phyloP scores from a whole-genome alignment of 2,888 invertebrate species.

The Clusia tigrina region DNA sequence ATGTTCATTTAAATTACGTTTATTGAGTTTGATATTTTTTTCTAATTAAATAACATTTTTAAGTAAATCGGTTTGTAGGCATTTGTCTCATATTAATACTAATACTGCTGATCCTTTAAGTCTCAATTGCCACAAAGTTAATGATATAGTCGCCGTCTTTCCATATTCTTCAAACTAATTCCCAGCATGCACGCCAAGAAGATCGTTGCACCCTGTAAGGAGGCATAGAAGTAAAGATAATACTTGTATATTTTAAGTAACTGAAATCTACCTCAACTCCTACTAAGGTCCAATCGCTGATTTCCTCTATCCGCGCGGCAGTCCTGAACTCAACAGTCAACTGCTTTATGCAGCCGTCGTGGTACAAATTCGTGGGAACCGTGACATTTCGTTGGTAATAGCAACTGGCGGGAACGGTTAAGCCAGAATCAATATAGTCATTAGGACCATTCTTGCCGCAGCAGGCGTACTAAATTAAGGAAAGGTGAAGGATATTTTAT shows the following conservation, averaged over 20 bases:
- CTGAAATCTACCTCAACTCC: slow-evolving; percentile 48
- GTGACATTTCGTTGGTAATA: slow-evolving; percentile 46
- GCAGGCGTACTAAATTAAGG: slow-evolving; percentile 42
- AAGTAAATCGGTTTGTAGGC: too few species aligned
- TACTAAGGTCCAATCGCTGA: slow-evolving; percentile 52
- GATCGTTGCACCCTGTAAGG: slow-evolving; percentile 43
- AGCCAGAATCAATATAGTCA: slow-evolving; percentile 43
- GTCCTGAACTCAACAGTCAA: slow-evolving; percentile 39
- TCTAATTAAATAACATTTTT: too few species aligned
- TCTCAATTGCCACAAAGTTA: too few species aligned
- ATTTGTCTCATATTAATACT: too few species aligned
- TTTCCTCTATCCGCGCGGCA: slow-evolving; percentile 48
- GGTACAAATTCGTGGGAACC: slow-evolving; percentile 41
- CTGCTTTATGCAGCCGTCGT: slow-evolving; percentile 41
- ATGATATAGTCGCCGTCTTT: slow-evolving; percentile 47
- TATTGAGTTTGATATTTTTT: too few species aligned
- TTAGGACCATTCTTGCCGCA: slow-evolving; percentile 50
- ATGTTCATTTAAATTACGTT: too few species aligned
- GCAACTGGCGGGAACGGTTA: slow-evolving; percentile 47
- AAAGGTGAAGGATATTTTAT: neutral
- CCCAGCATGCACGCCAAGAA: slow-evolving; percentile 49
- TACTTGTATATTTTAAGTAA: neutral
- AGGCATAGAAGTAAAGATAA: too few species aligned
- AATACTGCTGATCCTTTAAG: too few species aligned
- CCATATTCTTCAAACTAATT: slow-evolving; percentile 48